Conservation (phyloP, 2,888 invertebrate genomes). For the Ichneumoninae sp. region DNA sequence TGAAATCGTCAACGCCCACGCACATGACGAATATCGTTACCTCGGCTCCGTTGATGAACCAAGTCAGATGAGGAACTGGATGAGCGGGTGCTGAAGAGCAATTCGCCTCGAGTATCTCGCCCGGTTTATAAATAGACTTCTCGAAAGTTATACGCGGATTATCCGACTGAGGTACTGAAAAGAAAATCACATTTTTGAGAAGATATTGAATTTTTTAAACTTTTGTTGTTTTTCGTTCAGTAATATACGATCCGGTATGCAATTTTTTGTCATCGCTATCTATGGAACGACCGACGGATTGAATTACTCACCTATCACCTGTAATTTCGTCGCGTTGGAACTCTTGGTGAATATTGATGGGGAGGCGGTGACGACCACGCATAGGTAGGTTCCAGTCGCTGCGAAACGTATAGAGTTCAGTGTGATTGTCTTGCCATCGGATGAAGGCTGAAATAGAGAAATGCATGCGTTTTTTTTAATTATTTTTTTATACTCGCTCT, state of each 20-base stretch:
- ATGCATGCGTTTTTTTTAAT: background rate
- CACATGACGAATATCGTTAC: conserved; percentile 83
- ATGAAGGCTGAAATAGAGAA: conserved; percentile 85
- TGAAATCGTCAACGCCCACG: background rate
- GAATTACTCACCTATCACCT: conserved; percentile 90
- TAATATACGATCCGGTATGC: background rate
- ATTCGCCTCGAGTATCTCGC: conserved; percentile 89
- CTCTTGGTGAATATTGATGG: conserved; percentile 92
- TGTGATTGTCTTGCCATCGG: conserved; percentile 89
- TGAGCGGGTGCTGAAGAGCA: conserved; percentile 90
- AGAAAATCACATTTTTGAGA: conserved; percentile 1
- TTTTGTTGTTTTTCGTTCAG: conserved; percentile 11
- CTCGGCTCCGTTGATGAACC: conserved; percentile 91
- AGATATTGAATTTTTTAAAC: conserved; percentile 15
- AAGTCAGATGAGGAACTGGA: conserved; percentile 91
- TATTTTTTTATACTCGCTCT: background rate
- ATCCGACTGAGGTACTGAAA: conserved; percentile 88
- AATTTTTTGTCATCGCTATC: background rate
- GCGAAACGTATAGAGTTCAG: conserved; percentile 91
- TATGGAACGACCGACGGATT: background rate
- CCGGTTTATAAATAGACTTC: conserved; percentile 88
- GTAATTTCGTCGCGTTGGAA: conserved; percentile 91
- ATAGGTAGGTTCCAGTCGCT: conserved; percentile 92
- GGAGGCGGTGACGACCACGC: conserved; percentile 92
- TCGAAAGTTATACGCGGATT: conserved; percentile 91